Evolutionary conservation across 2,797 vertebrate genomes (phyloP), one percentile per base, ranked within the genome.

Genomic region (Halcyon chelicuti): DNA sequence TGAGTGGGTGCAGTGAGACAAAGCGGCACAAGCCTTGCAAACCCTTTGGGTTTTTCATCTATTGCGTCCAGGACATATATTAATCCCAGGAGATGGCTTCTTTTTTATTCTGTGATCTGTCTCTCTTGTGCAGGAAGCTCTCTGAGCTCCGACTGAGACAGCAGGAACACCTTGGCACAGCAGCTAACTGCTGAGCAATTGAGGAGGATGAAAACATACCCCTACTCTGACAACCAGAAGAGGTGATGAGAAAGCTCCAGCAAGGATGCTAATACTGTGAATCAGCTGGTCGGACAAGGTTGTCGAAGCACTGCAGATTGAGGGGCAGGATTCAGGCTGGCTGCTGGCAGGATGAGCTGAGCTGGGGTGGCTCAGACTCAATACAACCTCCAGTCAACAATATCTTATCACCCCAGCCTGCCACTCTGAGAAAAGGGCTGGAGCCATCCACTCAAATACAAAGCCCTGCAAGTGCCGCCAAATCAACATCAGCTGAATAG

Each of bases 11-110:
- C 20, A 26, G 75, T 4, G 54, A 51, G 75, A n/a, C 11, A 60
- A 77, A 82, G 49, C 14, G 49, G 26, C 46, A 85, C 9, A 57
- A 71, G 20, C 12, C 86, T 85, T 4, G 3, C n/a, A 65, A 49
- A 33, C 9, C 46, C 31, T 57, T 44, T 4, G 16, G 12, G 16
- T 35, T 82, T 66, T 21, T 46, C 12, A 0, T 1, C 0, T 28
- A 16, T 23, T 10, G 5, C 6, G 1, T 78, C 31, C 58, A 61
- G 28, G 68, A n/a, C 14, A 57, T 22, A 21, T 0, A 15, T 18
- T 51, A 42, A 63, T 42, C n/a, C 19, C 37, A 33, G n/a, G 29
- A 28, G 18, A 28, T 4, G 16, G 29, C 26, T 75, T 75, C 44
- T 51, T 44, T 75, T 31, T 35, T 29, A 10, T 63, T 72, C 42